Evolutionary conservation across 2,797 vertebrate genomes (phyloP).

Genomic region (Mallotus villosus): DNA sequence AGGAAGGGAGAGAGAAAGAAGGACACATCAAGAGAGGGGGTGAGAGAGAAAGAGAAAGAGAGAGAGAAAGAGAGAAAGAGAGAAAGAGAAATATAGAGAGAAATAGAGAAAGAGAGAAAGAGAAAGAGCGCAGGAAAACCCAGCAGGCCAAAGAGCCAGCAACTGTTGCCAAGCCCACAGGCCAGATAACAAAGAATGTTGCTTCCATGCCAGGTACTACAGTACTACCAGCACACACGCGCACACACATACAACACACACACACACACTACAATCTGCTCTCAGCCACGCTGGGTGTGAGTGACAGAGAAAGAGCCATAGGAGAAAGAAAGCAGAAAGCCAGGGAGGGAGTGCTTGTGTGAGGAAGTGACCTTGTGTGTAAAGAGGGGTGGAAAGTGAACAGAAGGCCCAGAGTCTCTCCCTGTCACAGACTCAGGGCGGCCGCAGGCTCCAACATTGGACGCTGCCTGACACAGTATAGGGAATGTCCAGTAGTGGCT

Average conservation of each 20-base stretch:
- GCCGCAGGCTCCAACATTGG: too few relatives aligned
- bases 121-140: constrained; percentile 23
- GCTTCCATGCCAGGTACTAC: constrained; percentile 41
- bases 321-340: neutral
- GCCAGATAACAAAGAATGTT: constrained; percentile 41
- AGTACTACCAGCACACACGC: constrained; percentile 14
- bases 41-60: too few relatives aligned
- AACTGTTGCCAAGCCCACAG: constrained; percentile 13
- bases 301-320: constrained; percentile 15
- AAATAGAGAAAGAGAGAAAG: too few relatives aligned
- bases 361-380: neutral
- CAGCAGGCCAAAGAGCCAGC: constrained; percentile 38
- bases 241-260: constrained; percentile 11
- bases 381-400: neutral
- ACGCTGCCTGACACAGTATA: too few relatives aligned
- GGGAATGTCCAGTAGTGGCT: too few relatives aligned
- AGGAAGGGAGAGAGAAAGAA: too few relatives aligned
- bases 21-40: too few relatives aligned
- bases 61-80: too few relatives aligned
- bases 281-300: neutral
- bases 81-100: too few relatives aligned
- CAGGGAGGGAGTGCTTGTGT: neutral
- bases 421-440: too few relatives aligned
- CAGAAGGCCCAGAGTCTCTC: neutral
- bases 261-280: constrained; percentile 14